Evolutionary conservation across 1,140 invertebrate genomes (phyloP), one percentile per base, ranked within the genome.

Genomic region (Melanaphis sacchari): DNA sequence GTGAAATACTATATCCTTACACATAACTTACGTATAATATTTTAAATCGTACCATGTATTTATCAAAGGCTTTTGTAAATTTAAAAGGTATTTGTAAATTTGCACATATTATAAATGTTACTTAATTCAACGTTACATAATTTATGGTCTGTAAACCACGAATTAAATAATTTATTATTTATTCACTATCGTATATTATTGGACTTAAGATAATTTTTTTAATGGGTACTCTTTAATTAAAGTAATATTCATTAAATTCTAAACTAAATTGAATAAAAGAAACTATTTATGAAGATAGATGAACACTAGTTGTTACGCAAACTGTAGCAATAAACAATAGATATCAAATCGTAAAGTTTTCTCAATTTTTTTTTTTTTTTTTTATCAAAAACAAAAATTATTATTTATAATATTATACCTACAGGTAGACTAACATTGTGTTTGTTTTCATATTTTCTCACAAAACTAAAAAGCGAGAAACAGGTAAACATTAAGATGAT

Each of bases 1-100:
- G 36, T 54, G 88, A 54, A 89, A 89, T 38, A 52, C 21, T 26
- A 89, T 89, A 89, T 89, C 88, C 36, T 54, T 89, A 54, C 46
- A 52, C 26, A 24, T 24, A 24, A 84, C 38, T 84, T 9, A 6
- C n/a, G 36, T 24, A 36, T 24, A 52, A 36, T 52, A 52, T 89
- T 89, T 52, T 89, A 89, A 89, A 89, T 40, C 36, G 22, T 38
- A 54, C 11, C 4, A 46, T 46, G 31, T 46, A 87, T 43, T 43
- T 43, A 38, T 38, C 38, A 21, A 82, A 82, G 5, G n/a, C 9
- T 84, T 41, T 84, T 84, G 9, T 40, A 41, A 84, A 84, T 26
- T 84, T 24, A 84, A 84, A 24, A 38, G 40, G 24, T 38, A n/a
- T n/a, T 76, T n/a, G 59, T 76, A 76, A 76, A n/a, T n/a, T 18